Base-by-base conservation (phyloP, 2,888 invertebrate species). In the Cryptosula pallasiana region DNA sequence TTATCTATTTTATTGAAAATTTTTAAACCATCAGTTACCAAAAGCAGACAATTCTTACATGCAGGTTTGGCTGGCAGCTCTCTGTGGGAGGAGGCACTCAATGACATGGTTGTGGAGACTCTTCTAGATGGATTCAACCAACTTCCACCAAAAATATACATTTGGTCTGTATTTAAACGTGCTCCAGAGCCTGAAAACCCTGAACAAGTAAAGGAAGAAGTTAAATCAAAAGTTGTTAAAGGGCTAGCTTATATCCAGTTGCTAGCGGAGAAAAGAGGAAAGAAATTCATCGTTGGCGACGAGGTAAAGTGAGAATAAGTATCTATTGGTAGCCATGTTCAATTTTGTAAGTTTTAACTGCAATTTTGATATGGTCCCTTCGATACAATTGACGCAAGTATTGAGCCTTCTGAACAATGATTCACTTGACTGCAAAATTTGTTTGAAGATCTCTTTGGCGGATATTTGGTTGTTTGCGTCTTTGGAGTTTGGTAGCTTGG, bases 1-100 rank as follows among this genome's bases (percentile, higher is more conserved):
- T n/a, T n/a, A n/a, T n/a, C n/a, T n/a, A n/a, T n/a, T n/a, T n/a
- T n/a, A n/a, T n/a, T n/a, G n/a, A n/a, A n/a, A n/a, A n/a, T n/a
- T n/a, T n/a, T n/a, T n/a, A n/a, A n/a, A n/a, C n/a, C n/a, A n/a
- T n/a, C n/a, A n/a, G n/a, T n/a, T n/a, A n/a, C n/a, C n/a, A n/a
- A n/a, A n/a, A n/a, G n/a, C n/a, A n/a, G n/a, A n/a, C n/a, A n/a
- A n/a, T n/a, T n/a, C n/a, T n/a, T n/a, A n/a, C n/a, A n/a, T n/a
- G n/a, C 25, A 55, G 55, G 55, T 55, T 13, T 55, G 9, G 25
- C 25, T 20, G 55, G 55, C 5, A 25, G 25, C 55, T n/a, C 16
- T n/a, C 25, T 55, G 55, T 55, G 55, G 55, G 55, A 55, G 23
- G 55, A 55, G 55, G 55, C 55, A 13, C 55, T 13, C n/a, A n/a